Evolutionary conservation across 2,797 vertebrate species (phyloP), one percentile per base, ranked within the genome.

Genomic region (Peromyscus attwateri): DNA sequence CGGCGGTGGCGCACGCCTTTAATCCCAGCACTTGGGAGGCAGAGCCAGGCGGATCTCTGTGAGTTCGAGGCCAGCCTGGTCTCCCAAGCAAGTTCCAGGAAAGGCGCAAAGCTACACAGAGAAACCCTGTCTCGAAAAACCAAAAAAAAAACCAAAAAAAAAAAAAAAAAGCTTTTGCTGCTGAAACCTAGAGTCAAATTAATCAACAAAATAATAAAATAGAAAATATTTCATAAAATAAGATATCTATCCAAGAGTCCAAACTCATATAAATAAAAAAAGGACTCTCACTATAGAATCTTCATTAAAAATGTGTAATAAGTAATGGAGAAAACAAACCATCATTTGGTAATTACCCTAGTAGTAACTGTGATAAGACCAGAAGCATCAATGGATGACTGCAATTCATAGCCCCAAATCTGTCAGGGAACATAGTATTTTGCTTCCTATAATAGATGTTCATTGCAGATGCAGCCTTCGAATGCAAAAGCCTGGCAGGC

Each of bases 151-250:
- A n/a, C n/a, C n/a, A n/a, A n/a, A n/a, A n/a, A n/a, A n/a, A n/a
- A n/a, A n/a, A n/a, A n/a, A n/a, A 13, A 91, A 91, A 94, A 82
- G 13, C 12, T 81, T 89, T 93, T 34, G 43, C 12, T 91, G 17
- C 29, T 52, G 37, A 89, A 83, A 94, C 73, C 2, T 87, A 66
- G n/a, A 8, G 37, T 4, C 6, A 92, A 76, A 73, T 46, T 77
- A 46, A 92, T 4, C 66, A 88, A 46, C 31, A 88, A 89, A 96
- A 75, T 60, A 89, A 89, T 70, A 21, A 62, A 87, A 81, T 55
- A 77, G 14, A 34, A 11, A 75, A 55, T 85, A 80, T 80, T 11
- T 17, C 34, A 25, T 80, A 94, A 77, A 84, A 19, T 79, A 94
- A 76, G 80, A 16, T 68, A 46, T 92, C 91, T 89, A 89, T 60